phyloP scores from a whole-genome alignment of 2,797 vertebrate species.

The Nasua narica region DNA sequence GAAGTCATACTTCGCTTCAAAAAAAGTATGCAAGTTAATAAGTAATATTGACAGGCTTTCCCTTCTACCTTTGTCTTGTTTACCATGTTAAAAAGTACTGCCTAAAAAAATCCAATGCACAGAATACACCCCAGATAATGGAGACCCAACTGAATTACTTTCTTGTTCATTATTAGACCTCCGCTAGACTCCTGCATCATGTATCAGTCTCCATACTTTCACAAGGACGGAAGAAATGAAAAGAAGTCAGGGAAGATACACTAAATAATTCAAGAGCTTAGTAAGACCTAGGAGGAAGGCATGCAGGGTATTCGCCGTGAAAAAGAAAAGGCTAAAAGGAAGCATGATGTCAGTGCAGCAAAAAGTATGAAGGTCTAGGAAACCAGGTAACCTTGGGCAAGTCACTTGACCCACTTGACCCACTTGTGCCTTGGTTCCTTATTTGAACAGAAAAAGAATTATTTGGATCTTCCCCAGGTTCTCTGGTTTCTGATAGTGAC shows the following conservation, averaged over 20 bases:
- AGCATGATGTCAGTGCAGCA: neutral
- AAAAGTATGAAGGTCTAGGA: neutral
- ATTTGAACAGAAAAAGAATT: neutral
- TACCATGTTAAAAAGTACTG: conserved; percentile 5
- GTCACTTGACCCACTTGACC: no score
- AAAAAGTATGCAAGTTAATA: neutral
- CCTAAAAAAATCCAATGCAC: neutral
- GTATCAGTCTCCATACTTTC: conserved; percentile 37
- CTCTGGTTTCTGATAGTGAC: neutral
- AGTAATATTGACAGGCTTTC: neutral
- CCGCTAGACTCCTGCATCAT: neutral
- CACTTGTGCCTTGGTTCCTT: neutral
- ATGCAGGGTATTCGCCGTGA: neutral
- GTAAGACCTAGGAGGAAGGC: conserved; percentile 5
- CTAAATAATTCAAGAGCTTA: conserved; percentile 63
- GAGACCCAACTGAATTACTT: conserved; percentile 2
- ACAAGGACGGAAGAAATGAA: conserved; percentile 44
- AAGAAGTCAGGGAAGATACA: conserved; percentile 21
- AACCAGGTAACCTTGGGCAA: neutral
- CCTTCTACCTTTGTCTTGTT: neutral
- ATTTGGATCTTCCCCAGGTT: neutral
- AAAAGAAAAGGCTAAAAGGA: neutral
- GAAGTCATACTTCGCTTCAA: neutral
- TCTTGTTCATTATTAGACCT: neutral
- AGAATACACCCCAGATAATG: neutral